Evolutionary conservation across 2,113 vertebrate genomes (phyloP).

Genomic region (Thamnaconus septentrionalis): DNA sequence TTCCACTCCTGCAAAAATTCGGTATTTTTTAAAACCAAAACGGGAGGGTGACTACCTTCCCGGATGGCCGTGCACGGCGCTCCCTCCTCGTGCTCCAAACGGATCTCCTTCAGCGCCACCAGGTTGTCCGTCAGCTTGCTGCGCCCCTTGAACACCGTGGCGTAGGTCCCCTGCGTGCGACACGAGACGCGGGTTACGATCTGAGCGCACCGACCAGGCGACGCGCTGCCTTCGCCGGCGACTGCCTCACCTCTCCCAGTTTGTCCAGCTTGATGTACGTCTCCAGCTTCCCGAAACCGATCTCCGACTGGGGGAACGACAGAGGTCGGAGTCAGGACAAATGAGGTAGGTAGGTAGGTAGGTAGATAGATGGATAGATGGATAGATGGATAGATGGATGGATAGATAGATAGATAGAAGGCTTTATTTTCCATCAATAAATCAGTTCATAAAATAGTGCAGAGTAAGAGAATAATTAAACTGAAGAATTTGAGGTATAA

Average conservation of each 20-base stretch:
- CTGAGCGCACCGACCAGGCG: not conserved
- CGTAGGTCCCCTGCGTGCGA: slow-evolving; percentile 88
- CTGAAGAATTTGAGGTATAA: too few species aligned
- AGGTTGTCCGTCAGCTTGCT: slow-evolving; percentile 98
- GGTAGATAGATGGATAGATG: too few species aligned
- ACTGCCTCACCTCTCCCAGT: slow-evolving; percentile 72
- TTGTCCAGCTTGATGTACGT: slow-evolving; percentile 81
- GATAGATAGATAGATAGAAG: too few species aligned
- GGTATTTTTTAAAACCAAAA: not conserved
- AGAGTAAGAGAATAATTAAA: too few species aligned
- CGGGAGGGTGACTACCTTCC: slow-evolving; percentile 80
- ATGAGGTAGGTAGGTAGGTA: not conserved
- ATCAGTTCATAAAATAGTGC: too few species aligned
- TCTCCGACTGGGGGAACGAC: slow-evolving; percentile 68
- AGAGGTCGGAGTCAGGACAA: not conserved
- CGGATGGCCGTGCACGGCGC: slow-evolving; percentile 97
- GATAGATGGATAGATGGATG: too few species aligned
- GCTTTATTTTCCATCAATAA: too few species aligned
- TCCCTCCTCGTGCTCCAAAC: slow-evolving; percentile 96
- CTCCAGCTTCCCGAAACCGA: slow-evolving; percentile 79
- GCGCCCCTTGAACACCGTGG: slow-evolving; percentile 97
- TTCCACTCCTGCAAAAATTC: not conserved
- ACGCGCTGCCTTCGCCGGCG: not conserved
- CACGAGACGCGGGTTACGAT: not conserved
- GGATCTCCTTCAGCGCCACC: slow-evolving; percentile 97